Evolutionary conservation across 2,797 vertebrate genomes (phyloP).

Genomic region (Onychomys leucogaster): DNA sequence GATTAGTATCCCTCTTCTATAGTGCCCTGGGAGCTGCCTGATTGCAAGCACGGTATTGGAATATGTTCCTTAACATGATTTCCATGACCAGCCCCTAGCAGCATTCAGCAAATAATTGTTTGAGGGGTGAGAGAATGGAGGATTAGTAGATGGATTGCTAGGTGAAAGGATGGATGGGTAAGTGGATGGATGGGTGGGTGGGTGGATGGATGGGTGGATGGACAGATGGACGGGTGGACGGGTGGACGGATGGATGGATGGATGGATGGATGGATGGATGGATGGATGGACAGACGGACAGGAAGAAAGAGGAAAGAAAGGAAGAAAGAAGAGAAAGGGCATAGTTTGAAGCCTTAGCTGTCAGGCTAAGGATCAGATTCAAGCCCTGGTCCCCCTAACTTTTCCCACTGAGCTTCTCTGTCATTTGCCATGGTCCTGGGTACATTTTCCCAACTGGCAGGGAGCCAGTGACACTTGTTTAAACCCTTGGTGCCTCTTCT

Average conservation of each 20-base stretch:
- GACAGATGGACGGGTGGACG: neutral
- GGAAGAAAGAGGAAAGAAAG: neutral
- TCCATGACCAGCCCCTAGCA: neutral
- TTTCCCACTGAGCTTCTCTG: neutral
- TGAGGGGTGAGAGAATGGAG: neutral
- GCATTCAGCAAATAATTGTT: neutral
- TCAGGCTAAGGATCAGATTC: constrained; percentile 2
- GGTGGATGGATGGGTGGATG: neutral
- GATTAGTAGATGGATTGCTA: neutral
- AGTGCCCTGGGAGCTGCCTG: neutral
- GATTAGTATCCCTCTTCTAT: neutral
- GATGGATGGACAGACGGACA: neutral
- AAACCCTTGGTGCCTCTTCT: constrained; percentile 40
- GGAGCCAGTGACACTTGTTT: constrained; percentile 1
- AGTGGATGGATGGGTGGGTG: too few relatives aligned
- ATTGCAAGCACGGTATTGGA: neutral
- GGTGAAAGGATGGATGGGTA: neutral
- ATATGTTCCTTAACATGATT: neutral
- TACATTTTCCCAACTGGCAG: constrained; percentile 19
- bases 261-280: neutral
- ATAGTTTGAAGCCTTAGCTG: neutral
- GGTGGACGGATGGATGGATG: neutral
- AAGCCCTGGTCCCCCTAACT: neutral
- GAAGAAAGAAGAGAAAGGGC: neutral
- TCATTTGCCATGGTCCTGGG: neutral